phyloP scores from a whole-genome alignment of 2,113 vertebrate genomes.

The Prietella phreatophila region DNA sequence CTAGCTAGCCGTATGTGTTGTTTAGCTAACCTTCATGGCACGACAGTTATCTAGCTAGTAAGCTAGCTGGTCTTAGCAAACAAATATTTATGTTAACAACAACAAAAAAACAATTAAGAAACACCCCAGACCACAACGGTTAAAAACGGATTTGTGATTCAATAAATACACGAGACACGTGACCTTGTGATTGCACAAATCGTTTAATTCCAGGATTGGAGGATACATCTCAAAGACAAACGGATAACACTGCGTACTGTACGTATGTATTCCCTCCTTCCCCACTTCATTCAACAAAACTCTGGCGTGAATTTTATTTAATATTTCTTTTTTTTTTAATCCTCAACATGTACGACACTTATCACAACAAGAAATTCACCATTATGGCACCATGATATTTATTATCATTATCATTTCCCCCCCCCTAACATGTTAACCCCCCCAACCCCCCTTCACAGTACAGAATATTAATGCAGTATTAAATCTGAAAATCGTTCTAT shows the following conservation, averaged over 20 bases:
- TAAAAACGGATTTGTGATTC: not conserved
- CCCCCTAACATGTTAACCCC: conserved; percentile 56
- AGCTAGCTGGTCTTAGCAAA: not conserved
- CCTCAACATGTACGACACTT: conserved; percentile 19
- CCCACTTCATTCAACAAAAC: conserved; percentile 58
- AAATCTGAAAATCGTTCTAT: conserved; percentile 57
- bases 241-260: conserved; percentile 44
- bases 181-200: conserved; percentile 63
- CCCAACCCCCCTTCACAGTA: conserved; percentile 51
- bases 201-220: conserved; percentile 68
- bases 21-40: too few relatives aligned
- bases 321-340: conserved; percentile 30
- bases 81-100: not conserved
- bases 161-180: not conserved
- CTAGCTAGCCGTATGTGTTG: not conserved
- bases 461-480: conserved; percentile 51
- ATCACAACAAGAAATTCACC: conserved; percentile 45
- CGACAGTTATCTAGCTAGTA: not conserved
- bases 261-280: conserved; percentile 7
- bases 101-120: too few relatives aligned
- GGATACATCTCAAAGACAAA: conserved; percentile 62
- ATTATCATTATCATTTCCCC: conserved; percentile 30
- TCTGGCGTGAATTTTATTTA: conserved; percentile 44
- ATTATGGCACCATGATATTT: conserved; percentile 58
- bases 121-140: too few relatives aligned